Conservation (phyloP, 2,113 vertebrate genomes). For the Burhinus oedicnemus region DNA sequence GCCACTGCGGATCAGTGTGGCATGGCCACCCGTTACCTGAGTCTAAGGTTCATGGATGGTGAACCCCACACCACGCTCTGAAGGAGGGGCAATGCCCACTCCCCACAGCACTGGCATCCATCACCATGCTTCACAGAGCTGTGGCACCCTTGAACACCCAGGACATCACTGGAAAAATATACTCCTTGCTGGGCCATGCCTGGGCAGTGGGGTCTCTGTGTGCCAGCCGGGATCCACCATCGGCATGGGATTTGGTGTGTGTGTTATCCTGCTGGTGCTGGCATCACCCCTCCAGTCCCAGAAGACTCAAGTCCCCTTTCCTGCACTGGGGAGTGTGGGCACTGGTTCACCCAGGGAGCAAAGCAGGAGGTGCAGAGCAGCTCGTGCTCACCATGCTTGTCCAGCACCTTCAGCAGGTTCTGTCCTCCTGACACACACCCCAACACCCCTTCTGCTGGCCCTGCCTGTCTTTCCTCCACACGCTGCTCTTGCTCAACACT, state of each 20-base stretch:
- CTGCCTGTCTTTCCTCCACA: neutral
- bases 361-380: neutral
- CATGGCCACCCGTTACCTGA: neutral
- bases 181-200: neutral
- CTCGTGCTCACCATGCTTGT: neutral
- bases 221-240: neutral
- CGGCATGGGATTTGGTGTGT: rapidly evolving
- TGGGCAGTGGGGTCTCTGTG: neutral
- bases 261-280: neutral
- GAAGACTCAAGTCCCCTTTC: neutral
- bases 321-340: neutral
- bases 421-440: neutral
- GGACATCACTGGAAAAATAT: neutral
- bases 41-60: neutral
- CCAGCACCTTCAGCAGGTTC: neutral
- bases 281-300: neutral
- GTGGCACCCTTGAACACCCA: neutral
- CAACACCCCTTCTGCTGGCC: rapidly evolving
- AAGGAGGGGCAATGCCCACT: rapidly evolving
- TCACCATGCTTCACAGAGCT: neutral
- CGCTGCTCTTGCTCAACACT: rapidly evolving
- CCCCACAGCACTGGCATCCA: neutral
- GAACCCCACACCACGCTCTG: neutral
- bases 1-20: neutral
- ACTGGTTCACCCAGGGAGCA: neutral